Evolutionary conservation across 2,113 vertebrate species (phyloP).

Genomic region (Taxidea taxus): DNA sequence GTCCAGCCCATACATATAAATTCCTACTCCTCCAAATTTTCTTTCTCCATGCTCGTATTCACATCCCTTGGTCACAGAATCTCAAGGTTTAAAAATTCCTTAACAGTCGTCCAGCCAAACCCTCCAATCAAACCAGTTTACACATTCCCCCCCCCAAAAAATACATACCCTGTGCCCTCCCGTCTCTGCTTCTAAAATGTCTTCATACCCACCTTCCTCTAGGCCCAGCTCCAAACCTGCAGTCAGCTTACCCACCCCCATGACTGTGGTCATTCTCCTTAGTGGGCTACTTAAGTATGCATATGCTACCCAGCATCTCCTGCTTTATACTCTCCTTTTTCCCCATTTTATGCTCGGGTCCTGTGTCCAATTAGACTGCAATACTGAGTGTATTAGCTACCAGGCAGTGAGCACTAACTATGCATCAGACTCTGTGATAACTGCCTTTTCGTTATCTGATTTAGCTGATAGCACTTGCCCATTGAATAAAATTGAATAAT

Average conservation of each 20-base stretch:
- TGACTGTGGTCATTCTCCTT: not conserved
- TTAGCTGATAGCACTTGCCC: not conserved
- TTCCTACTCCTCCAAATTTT: not conserved
- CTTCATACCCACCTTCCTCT: not conserved
- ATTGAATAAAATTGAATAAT: not conserved
- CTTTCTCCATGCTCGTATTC: not conserved
- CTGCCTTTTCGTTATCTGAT: not conserved
- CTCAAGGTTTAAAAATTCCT: not conserved
- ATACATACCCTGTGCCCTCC: not conserved
- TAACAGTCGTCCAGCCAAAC: not conserved
- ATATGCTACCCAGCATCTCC: not conserved
- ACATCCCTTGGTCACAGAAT: not conserved
- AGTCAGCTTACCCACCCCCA: not conserved
- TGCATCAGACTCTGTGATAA: not conserved
- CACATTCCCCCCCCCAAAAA: too few relatives aligned
- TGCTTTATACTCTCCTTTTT: not conserved
- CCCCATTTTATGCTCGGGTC: not conserved
- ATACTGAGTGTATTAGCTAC: not conserved
- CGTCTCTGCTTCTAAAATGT: not conserved
- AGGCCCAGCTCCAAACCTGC: not conserved
- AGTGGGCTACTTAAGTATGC: not conserved
- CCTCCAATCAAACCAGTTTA: not conserved
- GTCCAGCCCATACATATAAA: not conserved
- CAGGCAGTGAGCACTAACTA: not conserved
- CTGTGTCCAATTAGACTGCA: not conserved